phyloP scores from a whole-genome alignment of 2,113 vertebrate genomes.

The Centropus unirufus region DNA sequence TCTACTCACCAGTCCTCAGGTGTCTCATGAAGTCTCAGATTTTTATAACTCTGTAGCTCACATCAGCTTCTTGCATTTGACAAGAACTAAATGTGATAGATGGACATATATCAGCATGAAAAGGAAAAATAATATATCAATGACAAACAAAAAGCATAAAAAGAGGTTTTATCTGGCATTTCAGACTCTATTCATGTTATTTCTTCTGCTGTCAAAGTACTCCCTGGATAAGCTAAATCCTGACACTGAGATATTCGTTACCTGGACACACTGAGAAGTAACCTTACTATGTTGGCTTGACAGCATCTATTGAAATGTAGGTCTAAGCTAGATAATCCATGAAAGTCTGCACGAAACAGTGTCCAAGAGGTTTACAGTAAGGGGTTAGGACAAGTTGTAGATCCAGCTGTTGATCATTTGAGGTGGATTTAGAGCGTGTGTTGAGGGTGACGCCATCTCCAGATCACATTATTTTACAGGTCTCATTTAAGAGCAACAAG shows the following conservation, averaged over 20 bases:
- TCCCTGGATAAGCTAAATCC: background rate
- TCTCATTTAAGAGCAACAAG: background rate
- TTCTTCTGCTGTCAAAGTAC: background rate
- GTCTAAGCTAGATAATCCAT: background rate
- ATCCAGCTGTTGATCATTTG: background rate
- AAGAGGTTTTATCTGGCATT: background rate
- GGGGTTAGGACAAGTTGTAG: background rate
- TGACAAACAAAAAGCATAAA: background rate
- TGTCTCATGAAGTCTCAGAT: background rate
- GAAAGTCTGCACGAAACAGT: background rate
- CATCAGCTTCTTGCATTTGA: background rate
- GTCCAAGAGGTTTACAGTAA: background rate
- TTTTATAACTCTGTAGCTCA: background rate
- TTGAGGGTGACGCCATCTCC: background rate
- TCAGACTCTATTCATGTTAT: background rate
- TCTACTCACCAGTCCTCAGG: background rate
- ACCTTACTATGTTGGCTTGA: background rate
- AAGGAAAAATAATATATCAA: background rate
- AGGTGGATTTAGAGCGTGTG: background rate
- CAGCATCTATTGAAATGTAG: background rate
- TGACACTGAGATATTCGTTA: background rate
- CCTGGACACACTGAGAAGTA: background rate
- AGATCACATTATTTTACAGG: background rate
- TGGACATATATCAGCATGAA: background rate
- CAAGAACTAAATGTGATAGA: background rate